Conservation (phyloP, 2,113 vertebrate genomes). For the Tinamus guttatus region DNA sequence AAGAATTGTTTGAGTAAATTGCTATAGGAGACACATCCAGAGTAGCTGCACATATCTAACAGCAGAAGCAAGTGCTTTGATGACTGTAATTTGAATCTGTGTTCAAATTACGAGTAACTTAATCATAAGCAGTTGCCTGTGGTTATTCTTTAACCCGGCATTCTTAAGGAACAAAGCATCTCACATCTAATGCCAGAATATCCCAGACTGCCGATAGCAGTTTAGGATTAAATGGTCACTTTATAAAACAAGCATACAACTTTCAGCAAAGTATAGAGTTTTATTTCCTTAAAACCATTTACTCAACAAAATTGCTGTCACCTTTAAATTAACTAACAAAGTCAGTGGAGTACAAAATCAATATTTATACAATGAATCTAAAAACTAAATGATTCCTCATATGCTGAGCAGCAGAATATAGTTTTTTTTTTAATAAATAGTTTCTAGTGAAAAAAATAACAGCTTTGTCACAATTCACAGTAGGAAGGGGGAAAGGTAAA, state of each 20-base stretch:
- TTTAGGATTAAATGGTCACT: neutral
- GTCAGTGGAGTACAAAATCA: neutral
- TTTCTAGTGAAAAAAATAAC: constrained; percentile 7
- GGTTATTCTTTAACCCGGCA: neutral
- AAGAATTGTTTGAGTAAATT: neutral
- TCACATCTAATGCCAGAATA: neutral
- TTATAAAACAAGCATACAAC: neutral
- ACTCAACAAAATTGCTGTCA: constrained; percentile 1
- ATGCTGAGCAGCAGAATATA: constrained; percentile 27
- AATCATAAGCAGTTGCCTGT: neutral
- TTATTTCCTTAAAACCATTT: constrained; percentile 20
- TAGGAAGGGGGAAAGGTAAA: constrained; percentile 21
- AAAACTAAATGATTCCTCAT: constrained; percentile 1
- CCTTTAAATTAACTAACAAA: constrained; percentile 26
- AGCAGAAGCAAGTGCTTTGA: neutral
- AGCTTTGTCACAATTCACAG: constrained; percentile 28
- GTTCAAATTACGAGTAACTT: neutral
- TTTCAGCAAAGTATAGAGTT: neutral
- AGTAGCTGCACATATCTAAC: neutral
- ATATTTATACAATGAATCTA: constrained; percentile 36
- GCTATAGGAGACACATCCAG: neutral
- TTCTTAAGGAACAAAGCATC: neutral
- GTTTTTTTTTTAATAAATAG: constrained; percentile 25
- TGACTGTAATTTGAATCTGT: neutral
- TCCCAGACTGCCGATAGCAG: neutral